Conservation (phyloP, 2,888 invertebrate species). For the Drosophila limbata region DNA sequence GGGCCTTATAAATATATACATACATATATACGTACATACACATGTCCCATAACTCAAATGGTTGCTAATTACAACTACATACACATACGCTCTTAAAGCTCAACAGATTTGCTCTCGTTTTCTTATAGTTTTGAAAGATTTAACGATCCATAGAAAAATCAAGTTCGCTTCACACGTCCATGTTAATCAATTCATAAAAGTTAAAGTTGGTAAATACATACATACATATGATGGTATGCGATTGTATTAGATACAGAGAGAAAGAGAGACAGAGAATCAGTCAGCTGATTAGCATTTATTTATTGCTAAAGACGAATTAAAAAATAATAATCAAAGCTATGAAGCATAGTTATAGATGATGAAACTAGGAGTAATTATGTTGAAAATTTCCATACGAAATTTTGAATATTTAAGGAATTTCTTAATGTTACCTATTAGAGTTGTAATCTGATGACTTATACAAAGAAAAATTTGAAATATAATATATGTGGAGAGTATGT, state of each 20-base stretch:
- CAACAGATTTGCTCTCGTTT: conserved; percentile 47
- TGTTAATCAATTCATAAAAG: conserved; percentile 77
- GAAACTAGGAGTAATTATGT: background rate
- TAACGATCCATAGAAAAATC: conserved; percentile 68
- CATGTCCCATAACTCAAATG: conserved; percentile 22
- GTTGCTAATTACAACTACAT: conserved; percentile 63
- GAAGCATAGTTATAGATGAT: background rate
- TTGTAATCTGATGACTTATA: too few relatives aligned
- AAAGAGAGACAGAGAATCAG: conserved; percentile 10
- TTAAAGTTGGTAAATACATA: conserved; percentile 31
- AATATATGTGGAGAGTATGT: background rate
- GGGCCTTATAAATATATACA: conserved; percentile 4
- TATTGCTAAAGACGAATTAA: conserved; percentile 34
- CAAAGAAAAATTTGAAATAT: background rate
- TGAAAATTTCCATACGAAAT: background rate
- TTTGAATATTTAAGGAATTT: background rate
- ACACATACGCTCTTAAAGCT: conserved; percentile 17
- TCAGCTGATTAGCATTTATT: conserved; percentile 71
- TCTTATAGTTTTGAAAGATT: conserved; percentile 36
- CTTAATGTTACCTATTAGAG: too few relatives aligned
- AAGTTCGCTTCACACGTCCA: conserved; percentile 72
- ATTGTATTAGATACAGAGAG: background rate
- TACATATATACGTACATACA: conserved; percentile 1
- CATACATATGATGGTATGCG: background rate
- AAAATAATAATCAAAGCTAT: conserved; percentile 19